phyloP scores from a whole-genome alignment of 2,797 vertebrate species.

The Schizothorax lantsangensis region DNA sequence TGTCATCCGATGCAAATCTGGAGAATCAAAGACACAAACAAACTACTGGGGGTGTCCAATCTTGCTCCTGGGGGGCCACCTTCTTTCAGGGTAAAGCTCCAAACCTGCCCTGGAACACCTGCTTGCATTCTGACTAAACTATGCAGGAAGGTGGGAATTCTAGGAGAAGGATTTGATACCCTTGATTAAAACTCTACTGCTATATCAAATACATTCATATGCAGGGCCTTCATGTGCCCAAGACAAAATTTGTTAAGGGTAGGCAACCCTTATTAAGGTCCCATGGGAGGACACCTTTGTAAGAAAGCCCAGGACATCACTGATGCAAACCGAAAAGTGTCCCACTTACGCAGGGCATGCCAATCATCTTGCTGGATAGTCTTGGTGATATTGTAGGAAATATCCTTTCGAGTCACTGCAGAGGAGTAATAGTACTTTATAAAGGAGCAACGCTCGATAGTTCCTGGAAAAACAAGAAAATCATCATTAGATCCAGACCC shows the following conservation, averaged over 20 bases:
- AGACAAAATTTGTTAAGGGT: neutral
- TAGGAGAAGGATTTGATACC: neutral
- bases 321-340: constrained; percentile 5
- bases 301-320: neutral
- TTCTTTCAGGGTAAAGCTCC: neutral
- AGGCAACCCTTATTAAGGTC: neutral
- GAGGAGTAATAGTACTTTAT: constrained; percentile 90
- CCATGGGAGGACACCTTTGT: neutral
- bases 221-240: neutral
- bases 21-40: constrained; percentile 40
- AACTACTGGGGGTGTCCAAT: neutral
- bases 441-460: constrained; percentile 76
- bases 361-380: constrained; percentile 91
- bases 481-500: neutral
- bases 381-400: constrained; percentile 90
- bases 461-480: constrained; percentile 44
- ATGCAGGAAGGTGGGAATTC: neutral
- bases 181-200: neutral
- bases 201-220: neutral
- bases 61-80: neutral
- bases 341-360: constrained; percentile 87
- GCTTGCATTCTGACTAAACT: neutral
- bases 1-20: constrained; percentile 89
- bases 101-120: neutral
- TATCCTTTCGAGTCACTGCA: constrained; percentile 81